Conservation (phyloP, 2,113 vertebrate genomes). For the Macquaria australasica region DNA sequence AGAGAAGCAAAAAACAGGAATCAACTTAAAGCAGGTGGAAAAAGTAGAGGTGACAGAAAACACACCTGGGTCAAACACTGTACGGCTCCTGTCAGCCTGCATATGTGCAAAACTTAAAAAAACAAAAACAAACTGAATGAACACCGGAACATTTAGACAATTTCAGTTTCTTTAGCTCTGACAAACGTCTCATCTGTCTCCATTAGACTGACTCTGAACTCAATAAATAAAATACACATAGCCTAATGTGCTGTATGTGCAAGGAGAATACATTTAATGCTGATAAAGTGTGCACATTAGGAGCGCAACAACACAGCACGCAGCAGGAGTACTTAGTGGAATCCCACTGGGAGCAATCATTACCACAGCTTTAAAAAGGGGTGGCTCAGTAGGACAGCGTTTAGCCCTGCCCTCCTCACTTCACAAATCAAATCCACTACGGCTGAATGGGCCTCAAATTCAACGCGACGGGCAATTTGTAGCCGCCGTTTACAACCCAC, state of each 20-base stretch:
- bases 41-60: not conserved
- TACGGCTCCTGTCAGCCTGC: not conserved
- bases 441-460: slow-evolving; percentile 45
- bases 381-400: slow-evolving; percentile 38
- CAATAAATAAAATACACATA: slow-evolving; percentile 10
- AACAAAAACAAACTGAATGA: too few relatives aligned
- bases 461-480: slow-evolving; percentile 43
- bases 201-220: not conserved
- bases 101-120: not conserved
- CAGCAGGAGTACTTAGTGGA: slow-evolving; percentile 39
- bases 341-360: slow-evolving; percentile 68
- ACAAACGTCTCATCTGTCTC: not conserved
- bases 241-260: not conserved
- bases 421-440: slow-evolving; percentile 61
- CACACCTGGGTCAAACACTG: not conserved
- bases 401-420: slow-evolving; percentile 42
- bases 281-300: slow-evolving; percentile 40
- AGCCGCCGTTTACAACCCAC: slow-evolving; percentile 10
- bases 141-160: not conserved
- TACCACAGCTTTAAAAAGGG: slow-evolving; percentile 53
- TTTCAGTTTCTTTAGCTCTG: not conserved
- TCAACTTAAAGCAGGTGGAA: not conserved
- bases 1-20: not conserved
- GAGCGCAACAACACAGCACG: slow-evolving; percentile 37
- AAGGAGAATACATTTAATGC: slow-evolving; percentile 22